These are phyloP conservation scores for Donacobius atricapilla DNA, from an alignment of 2,113 vertebrate species.

Conservation along the genomic window DNA sequence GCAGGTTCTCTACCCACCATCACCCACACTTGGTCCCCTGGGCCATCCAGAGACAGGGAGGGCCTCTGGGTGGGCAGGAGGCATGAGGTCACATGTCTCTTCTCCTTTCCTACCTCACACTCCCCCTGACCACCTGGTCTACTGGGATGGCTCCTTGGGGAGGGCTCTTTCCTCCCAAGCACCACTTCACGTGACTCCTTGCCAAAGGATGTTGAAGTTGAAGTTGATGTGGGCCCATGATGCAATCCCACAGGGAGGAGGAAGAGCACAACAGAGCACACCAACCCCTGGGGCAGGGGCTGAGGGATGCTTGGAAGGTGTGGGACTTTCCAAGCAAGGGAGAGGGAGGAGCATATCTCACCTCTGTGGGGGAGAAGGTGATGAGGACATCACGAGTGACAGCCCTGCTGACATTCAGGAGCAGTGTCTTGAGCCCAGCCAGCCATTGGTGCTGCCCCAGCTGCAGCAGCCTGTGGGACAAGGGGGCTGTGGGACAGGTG, in stretches of 20 bases:
- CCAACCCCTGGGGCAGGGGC: not conserved
- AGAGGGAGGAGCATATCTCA: not conserved
- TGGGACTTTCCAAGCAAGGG: rapidly evolving
- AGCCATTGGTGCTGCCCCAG: rapidly evolving
- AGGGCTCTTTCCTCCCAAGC: not conserved
- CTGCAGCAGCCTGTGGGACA: not conserved
- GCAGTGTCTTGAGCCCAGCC: not conserved
- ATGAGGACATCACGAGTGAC: slow-evolving; percentile 13
- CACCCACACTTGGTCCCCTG: rapidly evolving
- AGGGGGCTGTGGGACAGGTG: not conserved
- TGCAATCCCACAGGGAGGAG: not conserved
- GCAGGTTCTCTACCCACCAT: not conserved
- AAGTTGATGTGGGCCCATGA: rapidly evolving
- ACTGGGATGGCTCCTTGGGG: not conserved
- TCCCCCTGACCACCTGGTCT: not conserved
- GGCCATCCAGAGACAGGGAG: not conserved
- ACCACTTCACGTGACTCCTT: rapidly evolving
- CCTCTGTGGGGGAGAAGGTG: slow-evolving; percentile 15
- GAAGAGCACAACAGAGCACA: not conserved
- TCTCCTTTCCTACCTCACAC: not conserved
- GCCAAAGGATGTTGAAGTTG: not conserved
- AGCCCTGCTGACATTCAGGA: slow-evolving; percentile 10
- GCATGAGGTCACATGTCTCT: rapidly evolving
- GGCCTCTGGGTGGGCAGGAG: not conserved
- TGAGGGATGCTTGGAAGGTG: not conserved